Evolutionary conservation across 1,140 invertebrate species (phyloP), one percentile per base, ranked within the genome.

Genomic region (Coelopa frigida): DNA sequence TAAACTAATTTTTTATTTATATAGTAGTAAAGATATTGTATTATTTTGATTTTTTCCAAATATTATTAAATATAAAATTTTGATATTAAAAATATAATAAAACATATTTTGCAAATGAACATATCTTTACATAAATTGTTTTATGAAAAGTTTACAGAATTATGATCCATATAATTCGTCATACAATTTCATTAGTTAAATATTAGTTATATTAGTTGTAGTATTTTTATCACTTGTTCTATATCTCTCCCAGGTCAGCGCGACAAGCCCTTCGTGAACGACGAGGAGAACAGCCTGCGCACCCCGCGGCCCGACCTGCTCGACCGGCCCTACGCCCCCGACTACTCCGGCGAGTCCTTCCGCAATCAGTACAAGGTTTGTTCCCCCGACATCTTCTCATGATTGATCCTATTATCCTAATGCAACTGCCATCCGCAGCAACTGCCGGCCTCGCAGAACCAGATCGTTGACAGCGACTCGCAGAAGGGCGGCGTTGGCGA

Each of bases 211-310:
- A n/a, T n/a, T n/a, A n/a, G n/a, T n/a, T n/a, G n/a, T n/a, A n/a
- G n/a, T n/a, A n/a, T n/a, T n/a, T n/a, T n/a, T n/a, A n/a, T n/a
- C n/a, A n/a, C n/a, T n/a, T n/a, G n/a, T n/a, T n/a, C n/a, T n/a
- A n/a, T n/a, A n/a, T n/a, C n/a, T n/a, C n/a, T n/a, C n/a, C n/a
- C 22, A 78, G 76, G 76, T 39, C 80, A 83, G 58, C 68, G 75
- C 14, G 78, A 81, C 56, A 82, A 80, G 53, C 80, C 79, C 0
- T 84, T 84, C 56, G 78, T 83, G 3, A 77, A 78, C 10, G 79
- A 83, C 45, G 74, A 76, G 41, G 77, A 78, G 45, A 74, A 78
- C 59, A 74, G 72, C 36, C 64, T 75, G 44, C 71, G 80, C 27
- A 82, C 80, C 0, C 80, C 80, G 0, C 64, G 80, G 5, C 79